Conservation (phyloP, 2,888 invertebrate genomes). For the Apodemia hepburni region DNA sequence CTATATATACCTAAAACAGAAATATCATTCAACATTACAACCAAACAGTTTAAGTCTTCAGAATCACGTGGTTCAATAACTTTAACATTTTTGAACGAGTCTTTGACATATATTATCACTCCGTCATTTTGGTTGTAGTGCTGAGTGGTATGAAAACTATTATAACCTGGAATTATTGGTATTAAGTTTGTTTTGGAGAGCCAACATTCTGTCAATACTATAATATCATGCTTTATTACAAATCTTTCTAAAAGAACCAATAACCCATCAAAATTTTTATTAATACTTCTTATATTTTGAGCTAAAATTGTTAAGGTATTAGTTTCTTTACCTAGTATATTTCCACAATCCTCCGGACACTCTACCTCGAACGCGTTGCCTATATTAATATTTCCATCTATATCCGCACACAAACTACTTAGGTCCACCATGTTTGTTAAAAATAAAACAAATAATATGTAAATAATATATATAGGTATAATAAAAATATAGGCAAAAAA, state of each 20-base stretch:
- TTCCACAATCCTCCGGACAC: neutral
- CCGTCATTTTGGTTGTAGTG: neutral
- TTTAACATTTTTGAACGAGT: neutral
- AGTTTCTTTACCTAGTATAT: neutral
- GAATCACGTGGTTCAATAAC: neutral
- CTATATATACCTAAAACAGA: neutral
- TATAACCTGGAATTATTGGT: neutral
- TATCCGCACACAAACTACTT: neutral
- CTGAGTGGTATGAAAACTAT: neutral
- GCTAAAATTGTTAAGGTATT: neutral
- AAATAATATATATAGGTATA: too few species aligned
- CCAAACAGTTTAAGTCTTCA: neutral
- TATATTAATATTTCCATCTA: neutral
- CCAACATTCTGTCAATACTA: neutral
- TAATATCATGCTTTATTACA: neutral
- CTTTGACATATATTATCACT: neutral
- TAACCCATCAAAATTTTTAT: neutral
- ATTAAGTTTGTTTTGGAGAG: neutral
- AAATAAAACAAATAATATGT: neutral
- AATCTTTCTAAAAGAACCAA: neutral
- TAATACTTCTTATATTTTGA: neutral
- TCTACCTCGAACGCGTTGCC: neutral
- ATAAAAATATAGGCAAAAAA: too few species aligned
- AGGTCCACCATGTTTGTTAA: neutral
- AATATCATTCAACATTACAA: neutral